A percentile compares a stretch with the other conserved stretches of the same genome.
Conservation (phyloP, 1,140 invertebrate species). For the Scaptodrosophila lebanonensis region DNA sequence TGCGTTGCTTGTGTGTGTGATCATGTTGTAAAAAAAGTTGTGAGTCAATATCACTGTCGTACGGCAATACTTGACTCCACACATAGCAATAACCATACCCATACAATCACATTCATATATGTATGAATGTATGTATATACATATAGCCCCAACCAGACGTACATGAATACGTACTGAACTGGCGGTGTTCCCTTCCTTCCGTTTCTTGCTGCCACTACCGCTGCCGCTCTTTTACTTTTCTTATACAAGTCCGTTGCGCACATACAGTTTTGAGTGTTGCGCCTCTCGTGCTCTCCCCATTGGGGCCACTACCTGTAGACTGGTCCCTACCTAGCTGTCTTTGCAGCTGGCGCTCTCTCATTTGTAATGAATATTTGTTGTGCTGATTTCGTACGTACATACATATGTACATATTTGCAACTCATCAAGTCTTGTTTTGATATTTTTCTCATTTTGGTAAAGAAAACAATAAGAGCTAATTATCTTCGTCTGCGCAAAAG, state of each 20-base stretch:
- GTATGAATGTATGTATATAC: constrained; percentile 25
- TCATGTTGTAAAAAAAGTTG: constrained; percentile 40
- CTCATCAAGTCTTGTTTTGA: background rate
- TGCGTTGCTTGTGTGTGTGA: constrained; percentile 11
- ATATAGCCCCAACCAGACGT: background rate
- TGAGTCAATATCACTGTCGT: constrained; percentile 61
- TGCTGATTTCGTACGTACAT: constrained; percentile 33
- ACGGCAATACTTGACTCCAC: constrained; percentile 39
- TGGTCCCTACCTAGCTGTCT: background rate
- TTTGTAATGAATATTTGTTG: constrained; percentile 55
- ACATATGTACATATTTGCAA: constrained; percentile 1
- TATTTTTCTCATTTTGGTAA: background rate
- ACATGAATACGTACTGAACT: background rate
- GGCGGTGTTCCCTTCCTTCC: constrained; percentile 57
- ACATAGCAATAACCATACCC: constrained; percentile 8
- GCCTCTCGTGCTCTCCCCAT: constrained; percentile 22
- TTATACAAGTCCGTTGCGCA: constrained; percentile 70
- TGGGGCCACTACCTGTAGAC: background rate
- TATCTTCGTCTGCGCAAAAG: too few relatives aligned
- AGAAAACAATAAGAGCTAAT: too few relatives aligned
- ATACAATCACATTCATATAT: constrained; percentile 1
- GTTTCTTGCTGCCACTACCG: constrained; percentile 46
- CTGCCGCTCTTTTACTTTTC: constrained; percentile 57
- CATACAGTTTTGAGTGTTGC: constrained; percentile 56
- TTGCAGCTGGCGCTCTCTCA: constrained; percentile 37